Evolutionary conservation across 2,888 invertebrate species (phyloP).

Genomic region (Drosophila imparisetae): DNA sequence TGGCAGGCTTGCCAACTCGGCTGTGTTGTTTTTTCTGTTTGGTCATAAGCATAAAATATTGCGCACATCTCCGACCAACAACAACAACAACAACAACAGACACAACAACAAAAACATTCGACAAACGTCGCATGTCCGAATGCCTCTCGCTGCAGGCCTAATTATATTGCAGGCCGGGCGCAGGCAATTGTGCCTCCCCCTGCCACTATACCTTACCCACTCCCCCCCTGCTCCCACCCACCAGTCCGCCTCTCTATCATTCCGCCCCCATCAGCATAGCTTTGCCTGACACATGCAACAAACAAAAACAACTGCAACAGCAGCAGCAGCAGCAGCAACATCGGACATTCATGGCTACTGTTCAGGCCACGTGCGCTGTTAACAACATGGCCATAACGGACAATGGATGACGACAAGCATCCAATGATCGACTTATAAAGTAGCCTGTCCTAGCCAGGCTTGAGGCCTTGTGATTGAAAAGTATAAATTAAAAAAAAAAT

Average conservation of each 20-base stretch:
- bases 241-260: neutral
- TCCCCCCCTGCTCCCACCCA: neutral
- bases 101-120: constrained; percentile 43
- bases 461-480: neutral
- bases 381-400: constrained; percentile 33
- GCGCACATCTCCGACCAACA: constrained; percentile 62
- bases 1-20: constrained; percentile 51
- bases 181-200: constrained; percentile 44
- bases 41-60: constrained; percentile 78
- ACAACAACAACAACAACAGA: constrained; percentile 7
- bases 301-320: constrained; percentile 33
- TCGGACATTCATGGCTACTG: constrained; percentile 50
- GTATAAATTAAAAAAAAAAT: neutral
- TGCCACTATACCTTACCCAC: neutral
- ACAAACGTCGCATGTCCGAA: constrained; percentile 61
- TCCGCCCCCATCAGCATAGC: constrained; percentile 55
- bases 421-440: constrained; percentile 2
- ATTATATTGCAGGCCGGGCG: constrained; percentile 68
- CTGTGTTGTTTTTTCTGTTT: constrained; percentile 35
- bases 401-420: neutral
- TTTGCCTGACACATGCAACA: constrained; percentile 65
- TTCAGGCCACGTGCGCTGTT: constrained; percentile 65
- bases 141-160: constrained; percentile 71
- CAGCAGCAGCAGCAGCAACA: constrained; percentile 47
- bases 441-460: constrained; percentile 21